phyloP scores from a whole-genome alignment of 30 jellyfish, hydroid and myxozoan genomes.

The Morbakka virulenta region DNA sequence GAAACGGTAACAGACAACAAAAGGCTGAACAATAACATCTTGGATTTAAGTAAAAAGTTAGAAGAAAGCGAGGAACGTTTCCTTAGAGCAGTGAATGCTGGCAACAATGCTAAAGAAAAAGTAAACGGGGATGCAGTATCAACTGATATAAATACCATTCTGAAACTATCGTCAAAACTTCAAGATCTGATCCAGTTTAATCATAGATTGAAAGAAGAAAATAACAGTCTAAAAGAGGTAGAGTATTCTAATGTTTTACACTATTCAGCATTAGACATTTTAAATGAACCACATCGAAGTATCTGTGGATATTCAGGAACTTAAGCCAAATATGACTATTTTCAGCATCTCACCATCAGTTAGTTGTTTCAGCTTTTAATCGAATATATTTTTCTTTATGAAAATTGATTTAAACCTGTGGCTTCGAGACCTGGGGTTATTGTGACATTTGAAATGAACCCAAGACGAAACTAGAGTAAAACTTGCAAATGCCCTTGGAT shows the following conservation, averaged over 20 bases:
- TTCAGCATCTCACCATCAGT: neutral
- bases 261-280: too few species aligned
- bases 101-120: neutral
- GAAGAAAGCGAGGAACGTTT: constrained; percentile 54
- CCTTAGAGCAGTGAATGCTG: constrained; percentile 14
- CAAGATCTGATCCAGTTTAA: constrained; percentile 81
- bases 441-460: too few species aligned
- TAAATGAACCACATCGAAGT: too few species aligned
- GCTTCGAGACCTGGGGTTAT: too few species aligned
- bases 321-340: too few species aligned
- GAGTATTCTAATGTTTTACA: neutral
- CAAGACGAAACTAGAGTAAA: too few species aligned
- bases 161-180: constrained; percentile 84
- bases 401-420: neutral
- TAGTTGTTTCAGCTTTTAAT: too few species aligned
- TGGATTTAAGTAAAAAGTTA: constrained; percentile 55
- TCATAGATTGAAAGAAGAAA: constrained; percentile 62
- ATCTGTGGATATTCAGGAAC: too few species aligned
- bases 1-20: constrained; percentile 56
- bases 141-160: constrained; percentile 73
- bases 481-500: too few species aligned
- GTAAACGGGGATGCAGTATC: constrained; percentile 30
- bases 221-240: constrained; percentile 58
- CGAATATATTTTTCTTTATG: too few species aligned
- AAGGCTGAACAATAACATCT: constrained; percentile 53